Conservation (phyloP, 2,797 vertebrate species). For the Oreonectes daqikongensis region DNA sequence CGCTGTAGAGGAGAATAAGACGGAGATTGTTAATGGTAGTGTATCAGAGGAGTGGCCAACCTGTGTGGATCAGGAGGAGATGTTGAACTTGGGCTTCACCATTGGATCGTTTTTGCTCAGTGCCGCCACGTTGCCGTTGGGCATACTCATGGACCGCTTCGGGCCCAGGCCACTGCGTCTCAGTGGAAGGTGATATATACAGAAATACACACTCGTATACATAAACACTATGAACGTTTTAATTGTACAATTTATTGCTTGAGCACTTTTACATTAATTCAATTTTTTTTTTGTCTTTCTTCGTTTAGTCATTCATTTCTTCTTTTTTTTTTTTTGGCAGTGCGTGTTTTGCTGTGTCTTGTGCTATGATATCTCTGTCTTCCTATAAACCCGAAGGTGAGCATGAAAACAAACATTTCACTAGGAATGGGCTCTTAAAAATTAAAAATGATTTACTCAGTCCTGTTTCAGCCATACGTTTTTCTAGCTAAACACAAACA, state of each 20-base stretch:
- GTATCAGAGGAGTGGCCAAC: slow-evolving; percentile 63
- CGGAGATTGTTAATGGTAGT: slow-evolving; percentile 45
- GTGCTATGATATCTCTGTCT: slow-evolving; percentile 82
- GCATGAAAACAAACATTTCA: slow-evolving; percentile 16
- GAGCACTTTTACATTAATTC: background rate
- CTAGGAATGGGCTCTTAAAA: background rate
- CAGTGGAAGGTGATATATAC: slow-evolving; percentile 81
- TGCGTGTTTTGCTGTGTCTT: slow-evolving; percentile 82
- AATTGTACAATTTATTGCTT: background rate
- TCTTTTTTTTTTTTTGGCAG: slow-evolving; percentile 64
- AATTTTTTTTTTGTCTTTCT: background rate
- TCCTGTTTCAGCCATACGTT: too few species aligned
- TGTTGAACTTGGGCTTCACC: slow-evolving; percentile 90
- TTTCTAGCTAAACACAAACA: too few species aligned
- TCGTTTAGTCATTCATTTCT: slow-evolving; percentile 28
- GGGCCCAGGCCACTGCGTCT: slow-evolving; percentile 88
- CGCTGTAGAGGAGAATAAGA: slow-evolving; percentile 71
- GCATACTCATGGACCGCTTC: slow-evolving; percentile 81
- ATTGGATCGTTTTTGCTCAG: slow-evolving; percentile 90
- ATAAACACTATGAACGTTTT: background rate
- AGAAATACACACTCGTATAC: background rate
- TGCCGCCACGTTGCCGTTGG: slow-evolving; percentile 85
- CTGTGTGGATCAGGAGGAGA: slow-evolving; percentile 87
- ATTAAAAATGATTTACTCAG: background rate
- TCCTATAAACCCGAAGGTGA: slow-evolving; percentile 77